Evolutionary conservation across 2,113 vertebrate species (phyloP).

Genomic region (Lasiurus cinereus): DNA sequence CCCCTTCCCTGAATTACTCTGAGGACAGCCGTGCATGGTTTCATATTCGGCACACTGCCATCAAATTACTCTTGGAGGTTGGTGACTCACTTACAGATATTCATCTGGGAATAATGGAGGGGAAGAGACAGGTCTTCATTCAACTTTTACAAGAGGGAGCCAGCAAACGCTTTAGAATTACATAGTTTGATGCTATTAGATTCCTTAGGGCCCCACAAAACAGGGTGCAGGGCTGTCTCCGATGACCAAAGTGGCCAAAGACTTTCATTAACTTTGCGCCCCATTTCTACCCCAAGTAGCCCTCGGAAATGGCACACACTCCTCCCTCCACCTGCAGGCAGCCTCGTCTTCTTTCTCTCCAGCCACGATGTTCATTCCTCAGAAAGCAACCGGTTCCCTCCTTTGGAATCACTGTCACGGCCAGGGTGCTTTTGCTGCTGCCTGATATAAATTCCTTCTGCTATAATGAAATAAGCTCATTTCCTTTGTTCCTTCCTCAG

Average conservation of each 20-base stretch:
- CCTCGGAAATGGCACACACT: not conserved
- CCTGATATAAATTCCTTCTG: not conserved
- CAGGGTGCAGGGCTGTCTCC: not conserved
- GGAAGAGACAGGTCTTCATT: not conserved
- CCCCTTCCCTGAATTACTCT: not conserved
- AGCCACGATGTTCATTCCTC: not conserved
- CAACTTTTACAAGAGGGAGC: not conserved
- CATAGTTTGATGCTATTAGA: not conserved
- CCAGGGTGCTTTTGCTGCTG: not conserved
- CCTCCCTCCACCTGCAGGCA: not conserved
- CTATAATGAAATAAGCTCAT: slow-evolving; percentile 35
- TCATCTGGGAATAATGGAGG: not conserved
- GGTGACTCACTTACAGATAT: not conserved
- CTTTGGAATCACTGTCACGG: not conserved
- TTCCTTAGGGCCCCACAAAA: not conserved
- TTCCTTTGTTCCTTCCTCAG: slow-evolving; percentile 59
- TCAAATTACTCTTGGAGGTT: not conserved
- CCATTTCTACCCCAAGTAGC: not conserved
- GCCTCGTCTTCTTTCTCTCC: not conserved
- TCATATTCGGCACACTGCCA: not conserved
- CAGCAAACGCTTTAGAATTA: not conserved
- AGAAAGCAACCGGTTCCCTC: not conserved
- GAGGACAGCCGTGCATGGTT: not conserved
- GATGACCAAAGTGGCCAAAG: not conserved
- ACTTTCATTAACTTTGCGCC: not conserved